phyloP scores from a whole-genome alignment of 2,113 vertebrate species.

The Callipepla californica region DNA sequence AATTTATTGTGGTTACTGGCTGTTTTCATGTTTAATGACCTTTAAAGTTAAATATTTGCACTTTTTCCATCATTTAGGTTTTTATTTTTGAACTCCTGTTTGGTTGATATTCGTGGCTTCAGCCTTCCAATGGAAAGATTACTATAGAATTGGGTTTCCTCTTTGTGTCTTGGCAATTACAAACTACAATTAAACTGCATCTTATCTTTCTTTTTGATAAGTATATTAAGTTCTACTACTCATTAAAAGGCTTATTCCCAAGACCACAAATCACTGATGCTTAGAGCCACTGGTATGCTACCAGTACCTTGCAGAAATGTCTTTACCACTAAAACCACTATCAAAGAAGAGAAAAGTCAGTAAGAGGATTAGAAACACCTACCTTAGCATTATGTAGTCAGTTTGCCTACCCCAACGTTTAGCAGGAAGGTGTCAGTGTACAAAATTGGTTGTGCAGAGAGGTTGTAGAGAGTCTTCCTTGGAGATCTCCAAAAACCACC shows the following conservation, averaged over 20 bases:
- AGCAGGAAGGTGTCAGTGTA: background rate
- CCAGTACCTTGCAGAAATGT: background rate
- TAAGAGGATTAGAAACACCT: background rate
- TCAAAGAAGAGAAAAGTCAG: background rate
- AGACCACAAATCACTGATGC: constrained; percentile 17
- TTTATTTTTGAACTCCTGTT: background rate
- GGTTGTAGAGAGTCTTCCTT: background rate
- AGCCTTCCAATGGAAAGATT: background rate
- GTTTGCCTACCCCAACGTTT: background rate
- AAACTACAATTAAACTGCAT: constrained; percentile 1
- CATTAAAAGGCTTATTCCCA: constrained; percentile 16
- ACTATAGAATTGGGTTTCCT: background rate
- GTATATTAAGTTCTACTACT: background rate
- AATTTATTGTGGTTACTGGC: background rate
- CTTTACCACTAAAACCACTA: background rate
- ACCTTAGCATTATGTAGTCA: background rate
- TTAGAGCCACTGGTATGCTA: background rate
- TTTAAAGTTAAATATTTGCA: background rate
- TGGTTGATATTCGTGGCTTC: background rate
- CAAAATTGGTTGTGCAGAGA: background rate
- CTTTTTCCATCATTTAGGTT: background rate
- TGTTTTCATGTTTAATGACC: background rate
- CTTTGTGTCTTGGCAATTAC: background rate
- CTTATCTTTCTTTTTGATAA: constrained; percentile 17
- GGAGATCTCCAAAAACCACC: background rate